Base-by-base conservation (phyloP, 2,797 vertebrate species). In the Botia almorhae region DNA sequence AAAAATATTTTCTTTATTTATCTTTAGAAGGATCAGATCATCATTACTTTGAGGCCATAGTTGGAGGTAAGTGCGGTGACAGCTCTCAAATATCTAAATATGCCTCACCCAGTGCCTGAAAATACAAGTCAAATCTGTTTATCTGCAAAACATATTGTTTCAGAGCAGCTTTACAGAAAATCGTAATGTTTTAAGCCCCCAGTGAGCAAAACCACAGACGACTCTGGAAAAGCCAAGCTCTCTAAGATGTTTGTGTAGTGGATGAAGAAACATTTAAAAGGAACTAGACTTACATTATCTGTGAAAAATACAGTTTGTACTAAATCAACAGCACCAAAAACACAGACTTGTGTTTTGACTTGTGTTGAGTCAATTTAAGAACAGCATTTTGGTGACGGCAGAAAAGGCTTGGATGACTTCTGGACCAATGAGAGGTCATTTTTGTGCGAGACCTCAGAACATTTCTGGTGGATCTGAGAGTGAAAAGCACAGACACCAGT, bases 31-130 rank as follows among this genome's bases (percentile, higher is more conserved):
- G 74, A n/a, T 33, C 82, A 29, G 60, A 36, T 23, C 79, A 84
- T 63, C 68, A 48, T 69, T 87, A 86, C 76, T 85, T 87, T 78
- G 84, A 84, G 26, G 81, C 81, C 72, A 84, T 91, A 21, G 76
- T 88, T 43, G 90, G 86, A 84, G 88, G 89, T 91, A 80, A 85
- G 86, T 87, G 13, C 29, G 53, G 21, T 11, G 81, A 56, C 43
- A 71, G 23, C 64, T 77, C 19, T 81, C 43, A 79, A 63, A 56
- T 48, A 23, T 78, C 12, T 12, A 21, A 8, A n/a, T 39, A 53
- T 69, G 8, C 55, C 8, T 46, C 43, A 46, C 43, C 43, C 10
- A 11, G 10, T 33, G 1, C 33, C 33, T 3, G 61, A 4, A 58
- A 23, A 23, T 26, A 23, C 2, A 60, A 26, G 12, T 63, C 14